A percentile compares a stretch with the other conserved stretches of the same genome.
Evolutionary conservation across 2,888 invertebrate species (phyloP).

Genomic region (Metopia argyrocephala): DNA sequence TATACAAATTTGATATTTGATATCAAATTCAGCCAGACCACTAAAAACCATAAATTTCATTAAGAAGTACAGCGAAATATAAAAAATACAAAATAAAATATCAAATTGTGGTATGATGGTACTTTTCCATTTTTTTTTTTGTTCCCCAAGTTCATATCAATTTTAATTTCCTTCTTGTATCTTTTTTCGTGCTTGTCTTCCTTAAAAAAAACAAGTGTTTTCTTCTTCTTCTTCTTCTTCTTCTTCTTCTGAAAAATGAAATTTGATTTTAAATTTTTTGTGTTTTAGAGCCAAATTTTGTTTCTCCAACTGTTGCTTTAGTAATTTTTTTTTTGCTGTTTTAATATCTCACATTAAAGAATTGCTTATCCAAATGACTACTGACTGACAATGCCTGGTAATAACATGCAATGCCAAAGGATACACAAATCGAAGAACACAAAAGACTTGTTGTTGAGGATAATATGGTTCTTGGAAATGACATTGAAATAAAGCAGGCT

Average conservation of each 20-base stretch:
- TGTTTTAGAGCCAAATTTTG: neutral
- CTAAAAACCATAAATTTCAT: too few relatives aligned
- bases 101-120: too few relatives aligned
- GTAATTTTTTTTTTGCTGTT: neutral
- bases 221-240: neutral
- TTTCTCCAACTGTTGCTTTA: neutral
- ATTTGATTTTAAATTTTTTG: neutral
- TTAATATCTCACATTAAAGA: neutral
- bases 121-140: too few relatives aligned
- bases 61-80: too few relatives aligned
- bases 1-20: too few relatives aligned
- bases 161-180: too few relatives aligned
- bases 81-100: too few relatives aligned
- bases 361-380: neutral
- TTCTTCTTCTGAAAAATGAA: neutral
- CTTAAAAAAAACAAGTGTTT: neutral
- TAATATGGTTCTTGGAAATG: neutral
- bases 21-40: too few relatives aligned
- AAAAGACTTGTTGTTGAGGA: neutral
- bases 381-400: neutral
- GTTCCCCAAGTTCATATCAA: too few relatives aligned
- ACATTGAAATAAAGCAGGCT: neutral
- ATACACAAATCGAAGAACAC: neutral
- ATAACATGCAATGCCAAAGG: neutral
- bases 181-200: too few relatives aligned